Evolutionary conservation across 2,888 invertebrate species (phyloP).

Genomic region (Stenchaetothrips biformis): DNA sequence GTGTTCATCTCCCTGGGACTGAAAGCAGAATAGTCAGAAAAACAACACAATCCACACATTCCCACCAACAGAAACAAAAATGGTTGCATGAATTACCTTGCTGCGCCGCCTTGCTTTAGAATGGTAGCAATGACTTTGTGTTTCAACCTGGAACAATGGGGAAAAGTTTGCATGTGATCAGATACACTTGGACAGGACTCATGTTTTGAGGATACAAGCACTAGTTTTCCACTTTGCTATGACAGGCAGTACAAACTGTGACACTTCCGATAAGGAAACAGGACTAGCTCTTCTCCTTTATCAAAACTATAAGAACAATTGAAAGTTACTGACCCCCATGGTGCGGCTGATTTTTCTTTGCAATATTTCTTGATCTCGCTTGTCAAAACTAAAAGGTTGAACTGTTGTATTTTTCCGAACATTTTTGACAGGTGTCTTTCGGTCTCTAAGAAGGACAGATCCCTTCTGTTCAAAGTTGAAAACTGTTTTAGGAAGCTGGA

Average conservation of each 20-base stretch:
- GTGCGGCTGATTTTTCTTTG: slow-evolving; percentile 48
- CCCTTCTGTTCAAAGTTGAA: background rate
- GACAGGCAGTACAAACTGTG: no score
- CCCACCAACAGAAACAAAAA: background rate
- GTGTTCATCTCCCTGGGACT: background rate
- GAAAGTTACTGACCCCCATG: slow-evolving; percentile 40
- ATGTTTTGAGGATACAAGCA: slow-evolving; percentile 40
- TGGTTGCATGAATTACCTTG: background rate
- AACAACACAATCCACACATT: background rate
- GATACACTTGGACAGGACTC: no score
- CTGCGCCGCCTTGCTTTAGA: background rate
- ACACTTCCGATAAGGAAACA: no score
- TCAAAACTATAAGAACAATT: no score
- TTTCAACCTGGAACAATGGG: slow-evolving; percentile 44
- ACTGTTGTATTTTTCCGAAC: slow-evolving; percentile 27
- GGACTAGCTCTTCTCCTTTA: no score
- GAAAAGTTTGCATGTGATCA: no score
- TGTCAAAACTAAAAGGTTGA: slow-evolving; percentile 51
- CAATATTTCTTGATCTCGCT: slow-evolving; percentile 46
- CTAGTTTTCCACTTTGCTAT: slow-evolving; percentile 44
- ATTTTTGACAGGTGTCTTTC: background rate
- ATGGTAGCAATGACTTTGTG: slow-evolving; percentile 34
- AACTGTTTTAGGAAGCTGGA: background rate
- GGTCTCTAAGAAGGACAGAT: background rate
- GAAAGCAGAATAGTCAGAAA: background rate